Evolutionary conservation across 1,140 invertebrate species (phyloP), one percentile per base, ranked within the genome.

Genomic region (Bemisia tabaci): DNA sequence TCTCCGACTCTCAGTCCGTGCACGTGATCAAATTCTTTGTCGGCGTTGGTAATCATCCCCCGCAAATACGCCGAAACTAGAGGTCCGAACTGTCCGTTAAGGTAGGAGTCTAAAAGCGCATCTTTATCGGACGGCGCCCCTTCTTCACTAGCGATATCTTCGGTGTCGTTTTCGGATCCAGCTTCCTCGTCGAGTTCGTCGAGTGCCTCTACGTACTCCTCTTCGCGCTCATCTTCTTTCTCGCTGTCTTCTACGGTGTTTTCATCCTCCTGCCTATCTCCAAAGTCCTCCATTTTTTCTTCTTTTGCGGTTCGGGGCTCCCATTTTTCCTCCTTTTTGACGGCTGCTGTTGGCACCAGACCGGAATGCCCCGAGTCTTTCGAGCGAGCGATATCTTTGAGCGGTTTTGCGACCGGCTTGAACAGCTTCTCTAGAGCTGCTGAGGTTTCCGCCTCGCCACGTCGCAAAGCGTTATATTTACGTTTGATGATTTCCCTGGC

Each of bases 371-470:
- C 33, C 33, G 33, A 5, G 17, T 48, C 33, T 48, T 48, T 48
- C 33, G 17, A 9, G 17, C 33, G 26, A 27, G 26, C 2, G 12
- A 65, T 59, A 21, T 1, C 24, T n/a, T 59, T 27, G 23, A 65
- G n/a, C 25, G 64, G 64, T 26, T 65, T 58, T 2, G 59, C 59
- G 21, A 65, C 23, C 12, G 64, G 64, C 26, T 24, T 25, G 12
- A 65, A 60, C 26, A 2, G 22, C 24, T 60, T 22, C 22, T 65
- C 58, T 2, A 65, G 22, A 23, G 12, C 12, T 12, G 58, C 5
- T 59, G 22, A 1, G 1, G 24, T 26, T 5, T 65, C 58, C 22
- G 64, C 22, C 26, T 65, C 58, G n/a, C 22, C 64, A 23, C 17
- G 22, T 9, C 26, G 22, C 17, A 65, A 60, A 24, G 27, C 27